phyloP scores from a whole-genome alignment of 2,113 vertebrate species.

The Panthera uncia region DNA sequence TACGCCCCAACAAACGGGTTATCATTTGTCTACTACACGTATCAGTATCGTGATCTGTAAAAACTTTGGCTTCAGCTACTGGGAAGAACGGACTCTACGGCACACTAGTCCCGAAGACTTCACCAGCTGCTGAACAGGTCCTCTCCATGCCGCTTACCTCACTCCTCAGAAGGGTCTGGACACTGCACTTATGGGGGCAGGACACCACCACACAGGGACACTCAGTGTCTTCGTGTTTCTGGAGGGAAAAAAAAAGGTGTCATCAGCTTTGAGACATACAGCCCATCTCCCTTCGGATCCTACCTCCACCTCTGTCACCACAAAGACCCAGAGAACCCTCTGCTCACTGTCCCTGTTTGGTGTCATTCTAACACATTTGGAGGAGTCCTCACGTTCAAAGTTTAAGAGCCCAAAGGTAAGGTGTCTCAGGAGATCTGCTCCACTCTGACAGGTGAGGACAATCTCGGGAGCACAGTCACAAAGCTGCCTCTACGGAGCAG shows the following conservation, averaged over 20 bases:
- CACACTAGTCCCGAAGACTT: conserved; percentile 51
- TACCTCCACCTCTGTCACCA: fast-evolving
- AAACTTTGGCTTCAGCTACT: conserved; percentile 55
- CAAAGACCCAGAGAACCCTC: fast-evolving
- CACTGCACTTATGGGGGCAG: conserved; percentile 96
- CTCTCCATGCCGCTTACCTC: conserved; percentile 88
- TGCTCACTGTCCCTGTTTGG: fast-evolving
- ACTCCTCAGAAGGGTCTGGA: conserved; percentile 92
- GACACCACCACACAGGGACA: conserved; percentile 95
- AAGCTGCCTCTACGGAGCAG: fast-evolving
- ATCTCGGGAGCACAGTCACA: fast-evolving
- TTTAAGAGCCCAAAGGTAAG: background rate
- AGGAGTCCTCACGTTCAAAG: fast-evolving
- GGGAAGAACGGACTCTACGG: conserved; percentile 51
- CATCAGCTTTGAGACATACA: background rate
- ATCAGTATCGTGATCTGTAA: conserved; percentile 47
- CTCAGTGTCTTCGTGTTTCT: conserved; percentile 98
- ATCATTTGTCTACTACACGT: fast-evolving
- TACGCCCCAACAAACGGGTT: background rate
- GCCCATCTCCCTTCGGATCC: fast-evolving
- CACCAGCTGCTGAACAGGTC: background rate
- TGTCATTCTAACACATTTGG: fast-evolving
- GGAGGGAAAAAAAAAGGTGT: conserved; percentile 71
- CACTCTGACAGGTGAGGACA: fast-evolving
- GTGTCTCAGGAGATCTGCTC: fast-evolving